Evolutionary conservation across 1,140 invertebrate species (phyloP).

Genomic region (Brachystomella parvula): DNA sequence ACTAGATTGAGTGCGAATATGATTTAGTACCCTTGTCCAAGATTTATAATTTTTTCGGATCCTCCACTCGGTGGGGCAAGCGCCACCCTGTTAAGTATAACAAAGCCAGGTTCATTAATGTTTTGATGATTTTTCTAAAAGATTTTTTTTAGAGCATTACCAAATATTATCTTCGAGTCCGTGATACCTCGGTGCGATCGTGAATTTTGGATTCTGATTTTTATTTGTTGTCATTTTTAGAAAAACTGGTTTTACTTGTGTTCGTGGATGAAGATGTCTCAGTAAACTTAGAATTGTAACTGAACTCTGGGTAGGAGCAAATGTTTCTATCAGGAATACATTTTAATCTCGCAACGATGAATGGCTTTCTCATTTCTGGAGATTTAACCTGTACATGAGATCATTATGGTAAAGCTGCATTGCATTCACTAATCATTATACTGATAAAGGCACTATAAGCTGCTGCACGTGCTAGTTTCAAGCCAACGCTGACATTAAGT

Average conservation of each 20-base stretch:
- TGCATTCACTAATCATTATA: too few species aligned
- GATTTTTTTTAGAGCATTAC: conserved; percentile 40
- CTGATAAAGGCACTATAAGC: too few species aligned
- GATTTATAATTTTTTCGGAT: conserved; percentile 83
- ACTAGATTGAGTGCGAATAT: conserved; percentile 48
- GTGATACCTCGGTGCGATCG: conserved; percentile 51
- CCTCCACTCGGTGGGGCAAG: conserved; percentile 76
- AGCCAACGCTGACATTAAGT: too few species aligned
- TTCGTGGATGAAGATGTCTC: too few species aligned
- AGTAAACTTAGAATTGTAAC: too few species aligned
- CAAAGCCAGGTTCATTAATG: not conserved
- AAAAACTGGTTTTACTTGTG: too few species aligned
- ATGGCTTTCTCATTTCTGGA: not conserved
- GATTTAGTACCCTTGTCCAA: conserved; percentile 75
- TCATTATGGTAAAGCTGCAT: too few species aligned
- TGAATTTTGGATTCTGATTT: conserved; percentile 46
- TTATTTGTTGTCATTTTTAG: too few species aligned
- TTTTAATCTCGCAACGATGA: not conserved
- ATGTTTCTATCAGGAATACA: not conserved
- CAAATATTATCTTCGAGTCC: conserved; percentile 53
- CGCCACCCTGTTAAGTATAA: conserved; percentile 69
- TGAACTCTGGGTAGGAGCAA: too few species aligned
- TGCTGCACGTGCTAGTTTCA: too few species aligned
- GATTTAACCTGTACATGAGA: too few species aligned
- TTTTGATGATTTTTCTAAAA: not conserved